These are phyloP conservation scores for Phyllotis vaccarum DNA, from an alignment of 2,797 vertebrate species.

Conservation along the genomic window DNA sequence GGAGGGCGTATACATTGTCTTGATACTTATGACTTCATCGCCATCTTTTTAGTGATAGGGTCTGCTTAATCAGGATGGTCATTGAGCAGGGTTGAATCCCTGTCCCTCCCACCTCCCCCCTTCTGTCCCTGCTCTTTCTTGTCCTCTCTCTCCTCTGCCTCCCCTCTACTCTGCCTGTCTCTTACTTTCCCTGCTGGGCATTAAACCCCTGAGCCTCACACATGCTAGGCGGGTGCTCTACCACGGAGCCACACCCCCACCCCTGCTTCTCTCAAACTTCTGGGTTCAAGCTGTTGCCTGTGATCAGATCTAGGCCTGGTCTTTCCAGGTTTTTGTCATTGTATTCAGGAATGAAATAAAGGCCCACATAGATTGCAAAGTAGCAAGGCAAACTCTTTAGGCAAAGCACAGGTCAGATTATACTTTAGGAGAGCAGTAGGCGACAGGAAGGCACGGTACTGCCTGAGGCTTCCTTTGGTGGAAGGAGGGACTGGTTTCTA, in stretches of 20 bases:
- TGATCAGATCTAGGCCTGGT: not conserved
- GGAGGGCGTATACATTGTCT: not conserved
- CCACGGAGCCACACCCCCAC: not conserved
- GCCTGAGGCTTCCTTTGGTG: not conserved
- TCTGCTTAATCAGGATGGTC: not conserved
- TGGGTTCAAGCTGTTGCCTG: not conserved
- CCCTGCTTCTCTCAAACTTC: not conserved
- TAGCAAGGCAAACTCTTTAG: not conserved
- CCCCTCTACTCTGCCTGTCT: not conserved
- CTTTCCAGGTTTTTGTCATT: not conserved
- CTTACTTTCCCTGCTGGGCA: not conserved
- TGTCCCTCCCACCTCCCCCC: not conserved
- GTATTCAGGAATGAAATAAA: not conserved
- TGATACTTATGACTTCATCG: not conserved
- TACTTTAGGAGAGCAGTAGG: not conserved
- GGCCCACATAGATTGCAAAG: not conserved
- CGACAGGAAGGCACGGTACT: not conserved
- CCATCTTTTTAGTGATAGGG: not conserved
- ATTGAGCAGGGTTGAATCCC: not conserved
- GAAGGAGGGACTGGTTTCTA: not conserved
- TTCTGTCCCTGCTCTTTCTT: not conserved
- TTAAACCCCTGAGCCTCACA: not conserved
- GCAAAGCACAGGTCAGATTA: not conserved
- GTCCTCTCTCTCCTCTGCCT: not conserved
- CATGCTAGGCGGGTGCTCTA: not conserved